Conservation (phyloP, 1,140 invertebrate species). For the Asbolus verrucosus region DNA sequence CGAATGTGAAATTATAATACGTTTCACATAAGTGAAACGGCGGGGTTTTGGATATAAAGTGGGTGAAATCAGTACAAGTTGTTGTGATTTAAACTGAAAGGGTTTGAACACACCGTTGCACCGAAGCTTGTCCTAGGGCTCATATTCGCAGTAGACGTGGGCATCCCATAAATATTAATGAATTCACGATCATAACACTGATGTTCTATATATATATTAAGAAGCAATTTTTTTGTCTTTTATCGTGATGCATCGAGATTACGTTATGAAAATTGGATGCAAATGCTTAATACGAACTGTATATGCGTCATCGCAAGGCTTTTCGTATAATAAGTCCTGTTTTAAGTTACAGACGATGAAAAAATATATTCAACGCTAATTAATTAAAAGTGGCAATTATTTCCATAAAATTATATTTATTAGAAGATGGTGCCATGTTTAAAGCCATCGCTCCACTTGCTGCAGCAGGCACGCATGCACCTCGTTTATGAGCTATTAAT, state of each 20-base stretch:
- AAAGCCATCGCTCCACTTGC: slow-evolving; percentile 21
- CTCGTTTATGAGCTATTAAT: slow-evolving; percentile 28
- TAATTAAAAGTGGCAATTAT: slow-evolving; percentile 47
- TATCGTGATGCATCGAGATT: slow-evolving; percentile 22
- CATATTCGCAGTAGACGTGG: neutral
- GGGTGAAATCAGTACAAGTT: no score
- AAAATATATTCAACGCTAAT: slow-evolving; percentile 41
- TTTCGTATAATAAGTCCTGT: slow-evolving; percentile 44
- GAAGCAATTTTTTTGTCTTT: slow-evolving; percentile 29
- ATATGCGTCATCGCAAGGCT: slow-evolving; percentile 46
- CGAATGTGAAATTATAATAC: no score
- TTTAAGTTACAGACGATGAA: slow-evolving; percentile 33
- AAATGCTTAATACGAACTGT: slow-evolving; percentile 48
- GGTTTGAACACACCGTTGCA: no score
- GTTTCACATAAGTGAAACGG: no score
- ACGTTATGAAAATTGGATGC: slow-evolving; percentile 49
- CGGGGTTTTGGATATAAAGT: no score
- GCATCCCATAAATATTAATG: slow-evolving; percentile 24
- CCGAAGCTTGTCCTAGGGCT: no score
- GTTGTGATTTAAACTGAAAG: no score
- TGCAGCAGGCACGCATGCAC: slow-evolving; percentile 1
- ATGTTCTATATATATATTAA: slow-evolving; percentile 17
- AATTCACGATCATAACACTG: slow-evolving; percentile 23
- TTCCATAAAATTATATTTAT: slow-evolving; percentile 43
- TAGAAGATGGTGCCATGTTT: slow-evolving; percentile 12